Evolutionary conservation across 1,140 invertebrate species (phyloP).

Genomic region (Drosophila serrata): DNA sequence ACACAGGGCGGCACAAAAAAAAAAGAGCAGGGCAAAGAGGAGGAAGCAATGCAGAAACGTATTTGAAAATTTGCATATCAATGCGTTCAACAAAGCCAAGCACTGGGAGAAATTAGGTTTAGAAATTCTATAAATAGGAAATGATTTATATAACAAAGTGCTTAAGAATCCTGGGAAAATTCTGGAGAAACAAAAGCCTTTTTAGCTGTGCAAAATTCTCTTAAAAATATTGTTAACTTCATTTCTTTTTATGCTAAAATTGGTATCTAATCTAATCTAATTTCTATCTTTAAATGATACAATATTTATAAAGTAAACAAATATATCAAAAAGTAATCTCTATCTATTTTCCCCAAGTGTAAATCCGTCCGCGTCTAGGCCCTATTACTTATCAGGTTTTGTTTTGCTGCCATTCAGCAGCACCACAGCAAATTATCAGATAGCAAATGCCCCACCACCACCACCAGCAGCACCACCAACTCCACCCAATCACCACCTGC

Average conservation of each 20-base stretch:
- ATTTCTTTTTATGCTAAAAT: background rate
- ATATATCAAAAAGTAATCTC: background rate
- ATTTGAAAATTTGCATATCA: constrained; percentile 83
- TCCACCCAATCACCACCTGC: background rate
- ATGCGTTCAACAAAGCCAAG: constrained; percentile 48
- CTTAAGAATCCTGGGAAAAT: too few relatives aligned
- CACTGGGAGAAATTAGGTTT: constrained; percentile 13
- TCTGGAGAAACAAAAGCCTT: background rate
- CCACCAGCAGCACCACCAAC: background rate
- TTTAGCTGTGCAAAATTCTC: background rate
- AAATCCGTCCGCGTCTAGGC: constrained; percentile 40
- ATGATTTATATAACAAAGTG: background rate
- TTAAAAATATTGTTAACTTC: background rate
- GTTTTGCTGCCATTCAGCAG: constrained; percentile 45
- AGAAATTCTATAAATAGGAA: background rate
- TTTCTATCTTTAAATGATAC: too few relatives aligned
- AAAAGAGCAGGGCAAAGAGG: constrained; percentile 10
- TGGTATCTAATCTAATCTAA: too few relatives aligned
- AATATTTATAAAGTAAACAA: background rate
- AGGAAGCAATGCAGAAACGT: constrained; percentile 41
- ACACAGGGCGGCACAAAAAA: constrained; percentile 17
- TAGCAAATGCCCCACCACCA: constrained; percentile 44
- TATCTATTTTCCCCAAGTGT: constrained; percentile 11
- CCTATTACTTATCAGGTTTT: constrained; percentile 74
- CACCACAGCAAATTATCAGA: constrained; percentile 77